Percentiles rank a stretch among this genome's conserved stretches.
Evolutionary conservation across 2,113 vertebrate species (phyloP).

Genomic region (Elanus axillaris): DNA sequence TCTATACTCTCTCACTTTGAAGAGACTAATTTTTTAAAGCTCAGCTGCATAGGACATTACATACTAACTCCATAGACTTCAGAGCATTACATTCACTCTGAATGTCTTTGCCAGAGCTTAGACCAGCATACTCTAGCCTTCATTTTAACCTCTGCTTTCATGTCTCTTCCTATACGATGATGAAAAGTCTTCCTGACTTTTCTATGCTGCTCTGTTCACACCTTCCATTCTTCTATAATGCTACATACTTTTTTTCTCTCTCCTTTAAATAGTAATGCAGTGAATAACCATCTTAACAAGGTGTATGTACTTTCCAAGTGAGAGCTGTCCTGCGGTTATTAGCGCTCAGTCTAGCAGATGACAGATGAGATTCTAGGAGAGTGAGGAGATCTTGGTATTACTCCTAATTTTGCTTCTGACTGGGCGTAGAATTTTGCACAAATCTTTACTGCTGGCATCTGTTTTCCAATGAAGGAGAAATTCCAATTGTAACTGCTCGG

Average conservation of each 20-base stretch:
- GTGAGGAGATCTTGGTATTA: not conserved
- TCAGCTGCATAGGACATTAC: not conserved
- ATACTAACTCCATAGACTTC: not conserved
- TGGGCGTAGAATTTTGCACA: not conserved
- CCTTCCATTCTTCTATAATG: not conserved
- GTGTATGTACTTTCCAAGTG: not conserved
- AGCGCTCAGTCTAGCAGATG: not conserved
- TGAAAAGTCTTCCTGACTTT: not conserved
- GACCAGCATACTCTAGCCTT: not conserved
- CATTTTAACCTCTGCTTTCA: not conserved
- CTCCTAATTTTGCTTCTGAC: not conserved
- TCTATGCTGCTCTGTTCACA: not conserved
- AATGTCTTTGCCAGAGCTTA: not conserved
- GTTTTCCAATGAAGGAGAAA: not conserved
- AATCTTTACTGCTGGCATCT: not conserved
- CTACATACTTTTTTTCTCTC: not conserved
- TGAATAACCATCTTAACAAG: not conserved
- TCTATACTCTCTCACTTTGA: not conserved
- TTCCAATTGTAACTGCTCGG: not conserved
- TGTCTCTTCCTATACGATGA: not conserved
- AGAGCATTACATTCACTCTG: not conserved
- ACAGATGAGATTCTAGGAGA: not conserved
- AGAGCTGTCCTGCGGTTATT: not conserved
- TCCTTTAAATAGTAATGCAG: not conserved
- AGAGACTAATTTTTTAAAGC: not conserved